phyloP scores from a whole-genome alignment of 2,113 vertebrate genomes.

The Pluvianellus socialis region DNA sequence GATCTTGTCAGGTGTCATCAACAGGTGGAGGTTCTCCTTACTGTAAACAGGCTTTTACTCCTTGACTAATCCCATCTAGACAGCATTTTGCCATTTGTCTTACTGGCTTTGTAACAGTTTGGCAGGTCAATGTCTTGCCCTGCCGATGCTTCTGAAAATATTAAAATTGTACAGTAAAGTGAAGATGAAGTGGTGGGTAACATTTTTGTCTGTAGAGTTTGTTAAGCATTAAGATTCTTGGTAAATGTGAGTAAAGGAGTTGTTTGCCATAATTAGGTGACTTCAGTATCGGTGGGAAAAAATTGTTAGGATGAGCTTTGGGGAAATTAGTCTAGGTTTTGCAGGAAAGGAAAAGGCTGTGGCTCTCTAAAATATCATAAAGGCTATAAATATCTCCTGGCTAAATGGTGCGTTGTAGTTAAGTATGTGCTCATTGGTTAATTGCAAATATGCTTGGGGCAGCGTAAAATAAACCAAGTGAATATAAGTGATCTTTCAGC shows the following conservation, averaged over 20 bases:
- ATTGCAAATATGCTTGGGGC: constrained; percentile 14
- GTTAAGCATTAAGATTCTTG: background rate
- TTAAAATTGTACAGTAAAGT: background rate
- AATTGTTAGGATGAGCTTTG: background rate
- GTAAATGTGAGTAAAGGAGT: background rate
- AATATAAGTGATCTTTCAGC: background rate
- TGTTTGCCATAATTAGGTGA: background rate
- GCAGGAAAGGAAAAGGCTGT: background rate
- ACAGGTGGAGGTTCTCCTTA: background rate
- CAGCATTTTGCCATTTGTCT: background rate
- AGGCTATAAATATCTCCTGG: background rate
- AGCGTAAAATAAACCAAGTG: constrained; percentile 13
- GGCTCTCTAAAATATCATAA: background rate
- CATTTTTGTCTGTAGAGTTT: background rate
- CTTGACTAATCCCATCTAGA: background rate
- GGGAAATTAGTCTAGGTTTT: background rate
- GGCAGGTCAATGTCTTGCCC: background rate
- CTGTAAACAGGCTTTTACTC: background rate
- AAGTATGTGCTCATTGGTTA: background rate
- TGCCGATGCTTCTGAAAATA: background rate
- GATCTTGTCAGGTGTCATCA: background rate
- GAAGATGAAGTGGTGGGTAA: background rate
- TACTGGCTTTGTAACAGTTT: background rate
- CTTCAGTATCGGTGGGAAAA: background rate
- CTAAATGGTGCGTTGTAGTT: background rate